A percentile compares a stretch with the other conserved stretches of the same genome.
phyloP scores from a whole-genome alignment of 2,888 invertebrate genomes.

The Drosophila mimica region DNA sequence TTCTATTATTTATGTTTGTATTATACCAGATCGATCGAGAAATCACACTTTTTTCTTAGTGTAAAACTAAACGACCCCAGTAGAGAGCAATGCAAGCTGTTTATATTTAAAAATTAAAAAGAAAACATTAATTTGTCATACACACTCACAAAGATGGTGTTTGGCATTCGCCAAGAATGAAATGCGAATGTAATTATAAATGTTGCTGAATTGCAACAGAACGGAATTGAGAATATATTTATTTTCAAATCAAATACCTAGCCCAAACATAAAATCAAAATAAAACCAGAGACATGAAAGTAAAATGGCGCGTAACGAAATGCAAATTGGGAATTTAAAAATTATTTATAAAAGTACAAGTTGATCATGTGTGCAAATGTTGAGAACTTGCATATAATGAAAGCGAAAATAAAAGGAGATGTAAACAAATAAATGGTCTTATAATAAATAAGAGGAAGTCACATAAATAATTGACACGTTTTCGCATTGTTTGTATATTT shows the following conservation, averaged over 20 bases:
- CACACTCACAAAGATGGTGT: conserved; percentile 42
- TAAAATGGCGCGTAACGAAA: conserved; percentile 47
- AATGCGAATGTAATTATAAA: conserved; percentile 60
- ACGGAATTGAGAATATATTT: conserved; percentile 30
- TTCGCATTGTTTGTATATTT: conserved; percentile 26
- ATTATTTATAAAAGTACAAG: conserved; percentile 14
- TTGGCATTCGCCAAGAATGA: conserved; percentile 59
- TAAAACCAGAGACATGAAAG: conserved; percentile 27
- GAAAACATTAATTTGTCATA: conserved; percentile 35
- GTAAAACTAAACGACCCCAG: conserved; percentile 18
- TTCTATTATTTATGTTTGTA: neutral
- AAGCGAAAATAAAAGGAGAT: conserved; percentile 23
- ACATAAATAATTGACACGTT: conserved; percentile 41
- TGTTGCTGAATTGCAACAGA: conserved; percentile 40
- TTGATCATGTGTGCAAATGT: neutral
- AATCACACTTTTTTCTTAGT: neutral
- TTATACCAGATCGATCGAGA: neutral
- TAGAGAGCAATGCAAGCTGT: conserved; percentile 42
- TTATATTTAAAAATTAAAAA: conserved; percentile 70
- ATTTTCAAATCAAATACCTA: conserved; percentile 46
- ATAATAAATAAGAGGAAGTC: conserved; percentile 9
- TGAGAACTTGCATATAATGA: neutral
- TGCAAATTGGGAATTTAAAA: conserved; percentile 10
- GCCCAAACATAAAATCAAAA: conserved; percentile 12
- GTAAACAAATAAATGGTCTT: conserved; percentile 33